A percentile compares a stretch with the other conserved stretches of the same genome.
Conservation (phyloP, 2,888 invertebrate genomes). For the Stenichneumon culpator region DNA sequence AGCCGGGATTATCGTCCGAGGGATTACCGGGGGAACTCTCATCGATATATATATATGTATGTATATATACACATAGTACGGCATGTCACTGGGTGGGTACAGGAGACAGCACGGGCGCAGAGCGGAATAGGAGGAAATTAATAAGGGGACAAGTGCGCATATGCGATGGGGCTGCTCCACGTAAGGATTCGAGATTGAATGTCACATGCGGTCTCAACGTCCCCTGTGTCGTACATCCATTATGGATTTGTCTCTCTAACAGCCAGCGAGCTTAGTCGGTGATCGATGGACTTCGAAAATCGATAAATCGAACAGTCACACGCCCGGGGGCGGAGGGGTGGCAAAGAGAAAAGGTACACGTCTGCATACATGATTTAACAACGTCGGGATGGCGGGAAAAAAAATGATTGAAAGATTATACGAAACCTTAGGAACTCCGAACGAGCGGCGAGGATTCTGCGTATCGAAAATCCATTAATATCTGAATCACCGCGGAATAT, state of each 20-base stretch:
- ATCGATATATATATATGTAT: not conserved
- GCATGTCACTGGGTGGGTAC: conserved; percentile 9
- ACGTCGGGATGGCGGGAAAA: conserved; percentile 7
- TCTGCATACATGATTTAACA: conserved; percentile 46
- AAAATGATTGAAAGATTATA: conserved; percentile 48
- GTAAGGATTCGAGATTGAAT: conserved; percentile 62
- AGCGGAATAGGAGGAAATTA: conserved; percentile 49
- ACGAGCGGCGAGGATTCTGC: not conserved
- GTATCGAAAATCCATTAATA: not conserved
- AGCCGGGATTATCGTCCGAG: conserved; percentile 51
- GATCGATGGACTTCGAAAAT: conserved; percentile 64
- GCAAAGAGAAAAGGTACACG: conserved; percentile 19
- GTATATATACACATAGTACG: not conserved
- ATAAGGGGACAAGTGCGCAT: conserved; percentile 51
- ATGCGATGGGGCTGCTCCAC: conserved; percentile 28
- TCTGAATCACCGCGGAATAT: not conserved
- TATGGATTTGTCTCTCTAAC: conserved; percentile 59
- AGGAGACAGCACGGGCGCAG: not conserved
- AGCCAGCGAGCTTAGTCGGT: conserved; percentile 47
- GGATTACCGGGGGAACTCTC: conserved; percentile 48
- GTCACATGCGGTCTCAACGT: conserved; percentile 41
- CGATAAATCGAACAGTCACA: conserved; percentile 57
- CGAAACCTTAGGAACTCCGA: conserved; percentile 8
- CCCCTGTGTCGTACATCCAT: conserved; percentile 50
- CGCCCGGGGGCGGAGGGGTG: conserved; percentile 15